These are phyloP conservation scores for Holocentrus rufus DNA, from an alignment of 2,797 vertebrate genomes.

Conservation along the genomic window DNA sequence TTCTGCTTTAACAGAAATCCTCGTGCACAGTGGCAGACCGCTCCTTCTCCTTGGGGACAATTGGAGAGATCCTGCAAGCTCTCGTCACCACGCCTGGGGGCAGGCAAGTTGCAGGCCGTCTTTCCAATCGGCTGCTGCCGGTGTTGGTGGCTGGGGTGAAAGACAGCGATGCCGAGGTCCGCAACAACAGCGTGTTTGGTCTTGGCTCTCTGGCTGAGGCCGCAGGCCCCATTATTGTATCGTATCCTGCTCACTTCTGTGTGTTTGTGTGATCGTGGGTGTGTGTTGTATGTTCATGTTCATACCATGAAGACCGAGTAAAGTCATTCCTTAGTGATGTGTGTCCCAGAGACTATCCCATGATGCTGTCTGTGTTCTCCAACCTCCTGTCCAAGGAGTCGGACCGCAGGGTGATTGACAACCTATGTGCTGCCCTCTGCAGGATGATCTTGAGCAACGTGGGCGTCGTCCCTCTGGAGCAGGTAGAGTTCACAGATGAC, in stretches of 20 bases:
- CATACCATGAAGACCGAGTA: not conserved
- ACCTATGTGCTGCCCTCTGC: slow-evolving; percentile 90
- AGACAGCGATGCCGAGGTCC: slow-evolving; percentile 87
- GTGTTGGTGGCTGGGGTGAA: slow-evolving; percentile 81
- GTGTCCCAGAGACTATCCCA: slow-evolving; percentile 84
- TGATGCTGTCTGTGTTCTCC: slow-evolving; percentile 87
- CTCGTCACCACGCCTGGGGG: slow-evolving; percentile 76
- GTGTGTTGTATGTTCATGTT: not conserved
- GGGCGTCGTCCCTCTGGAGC: slow-evolving; percentile 83
- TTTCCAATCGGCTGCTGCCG: slow-evolving; percentile 84
- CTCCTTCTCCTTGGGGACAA: slow-evolving; percentile 87
- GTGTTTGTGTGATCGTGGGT: not conserved
- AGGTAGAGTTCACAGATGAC: slow-evolving; percentile 74
- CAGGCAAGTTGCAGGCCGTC: slow-evolving; percentile 79
- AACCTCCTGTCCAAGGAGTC: slow-evolving; percentile 85
- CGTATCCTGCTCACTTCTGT: slow-evolving; percentile 84
- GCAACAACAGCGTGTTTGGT: slow-evolving; percentile 90
- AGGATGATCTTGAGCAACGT: slow-evolving; percentile 87
- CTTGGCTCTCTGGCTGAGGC: slow-evolving; percentile 88
- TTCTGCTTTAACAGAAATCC: slow-evolving; percentile 80
- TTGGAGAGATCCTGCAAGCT: slow-evolving; percentile 86
- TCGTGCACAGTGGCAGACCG: slow-evolving; percentile 87
- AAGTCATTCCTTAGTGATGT: slow-evolving; percentile 70
- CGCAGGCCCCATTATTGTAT: slow-evolving; percentile 79
- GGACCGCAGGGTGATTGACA: slow-evolving; percentile 86